Percentiles rank a stretch among this genome's conserved stretches.
Conservation (phyloP, 2,797 vertebrate species). For the Propithecus deckenii region DNA sequence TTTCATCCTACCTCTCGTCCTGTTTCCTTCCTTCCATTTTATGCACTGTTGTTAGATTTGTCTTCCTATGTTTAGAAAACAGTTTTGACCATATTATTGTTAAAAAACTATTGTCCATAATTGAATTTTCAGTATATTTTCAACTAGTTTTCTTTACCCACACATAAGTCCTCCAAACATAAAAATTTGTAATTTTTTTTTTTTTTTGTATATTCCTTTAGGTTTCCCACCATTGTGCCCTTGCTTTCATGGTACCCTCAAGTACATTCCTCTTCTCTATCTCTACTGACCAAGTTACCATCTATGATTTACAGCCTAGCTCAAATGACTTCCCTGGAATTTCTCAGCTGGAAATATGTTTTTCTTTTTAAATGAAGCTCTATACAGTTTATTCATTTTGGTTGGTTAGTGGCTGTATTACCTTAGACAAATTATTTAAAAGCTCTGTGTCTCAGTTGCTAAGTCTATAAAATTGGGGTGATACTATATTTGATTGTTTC, state of each 20-base stretch:
- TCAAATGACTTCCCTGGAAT: background rate
- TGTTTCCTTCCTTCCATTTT: slow-evolving; percentile 5
- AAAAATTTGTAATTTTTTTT: background rate
- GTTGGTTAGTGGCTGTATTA: background rate
- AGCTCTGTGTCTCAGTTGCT: background rate
- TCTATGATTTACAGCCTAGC: background rate
- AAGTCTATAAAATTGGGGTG: background rate
- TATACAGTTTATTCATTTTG: background rate
- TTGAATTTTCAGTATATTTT: background rate
- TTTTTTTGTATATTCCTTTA: background rate
- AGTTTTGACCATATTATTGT: background rate
- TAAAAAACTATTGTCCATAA: background rate
- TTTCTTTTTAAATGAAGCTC: background rate
- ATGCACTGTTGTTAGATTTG: background rate
- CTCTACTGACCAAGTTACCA: background rate
- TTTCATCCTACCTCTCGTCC: background rate
- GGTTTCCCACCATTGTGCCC: background rate
- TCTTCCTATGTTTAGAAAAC: background rate
- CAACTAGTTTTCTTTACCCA: background rate
- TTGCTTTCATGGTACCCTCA: background rate
- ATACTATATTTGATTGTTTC: background rate
- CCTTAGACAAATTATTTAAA: background rate
- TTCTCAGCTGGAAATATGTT: background rate
- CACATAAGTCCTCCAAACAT: background rate
- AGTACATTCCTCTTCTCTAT: background rate